Base-by-base conservation (phyloP, 2,888 invertebrate genomes). In the Caenorhabditis wallacei region DNA sequence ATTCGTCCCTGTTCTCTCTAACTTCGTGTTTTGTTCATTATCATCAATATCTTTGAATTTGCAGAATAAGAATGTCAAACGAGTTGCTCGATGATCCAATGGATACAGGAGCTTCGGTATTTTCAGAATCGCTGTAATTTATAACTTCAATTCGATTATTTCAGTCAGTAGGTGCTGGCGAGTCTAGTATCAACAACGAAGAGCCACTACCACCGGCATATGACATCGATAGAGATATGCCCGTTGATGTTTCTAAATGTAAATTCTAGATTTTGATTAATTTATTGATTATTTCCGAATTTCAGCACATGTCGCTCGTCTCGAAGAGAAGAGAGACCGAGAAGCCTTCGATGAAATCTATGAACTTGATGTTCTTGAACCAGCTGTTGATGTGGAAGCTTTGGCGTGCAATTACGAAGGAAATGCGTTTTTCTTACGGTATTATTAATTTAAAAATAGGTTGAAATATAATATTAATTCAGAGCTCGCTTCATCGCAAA, bases 401-500 rank as follows among this genome's bases (percentile, higher is more conserved):
- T 7, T 84, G 1, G 11, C 51, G 3, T 53, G 51, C n/a, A 30
- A 2, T 51, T 84, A 81, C 40, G 20, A 46, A 0, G 56, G 68
- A 26, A 35, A 61, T 16, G 78, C 82, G 0, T 71, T 72, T 43
- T 56, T 80, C 11, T 4, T 59, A 2, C 57, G 61, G 61, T 72
- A 18, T n/a, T n/a, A n/a, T n/a, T n/a, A n/a, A n/a, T n/a, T n/a
- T n/a, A n/a, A n/a, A n/a, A n/a, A n/a, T n/a, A n/a, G n/a, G n/a
- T n/a, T n/a, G n/a, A n/a, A n/a, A n/a, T n/a, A n/a, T 18, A 48
- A 48, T n/a, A 16, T n/a, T 16, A 0, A 30, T 72, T 40, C 20
- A 74, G 87, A 57, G 56, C 71, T 11, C 70, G 87, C 53, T 85
- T 85, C 64, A 66, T 88, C 13, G 75, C 81, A 2, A 81, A 86